Evolutionary conservation across 2,888 invertebrate genomes (phyloP), one percentile per base, ranked within the genome.

Genomic region (Lasioglossum calceatum): DNA sequence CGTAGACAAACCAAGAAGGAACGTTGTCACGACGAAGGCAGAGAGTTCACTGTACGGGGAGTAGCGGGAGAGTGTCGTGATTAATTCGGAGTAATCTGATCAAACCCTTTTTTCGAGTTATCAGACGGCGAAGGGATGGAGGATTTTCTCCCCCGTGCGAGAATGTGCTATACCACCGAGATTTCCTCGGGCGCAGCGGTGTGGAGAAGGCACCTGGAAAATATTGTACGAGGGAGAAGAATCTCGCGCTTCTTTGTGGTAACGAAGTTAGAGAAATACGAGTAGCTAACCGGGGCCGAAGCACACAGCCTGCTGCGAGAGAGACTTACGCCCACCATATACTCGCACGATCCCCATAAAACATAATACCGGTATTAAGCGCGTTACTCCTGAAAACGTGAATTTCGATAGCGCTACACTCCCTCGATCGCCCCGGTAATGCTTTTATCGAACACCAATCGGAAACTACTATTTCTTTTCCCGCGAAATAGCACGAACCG

Each of bases 251-350:
- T 78, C 83, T 85, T 78, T 78, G 84, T 36, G 84, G 85, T 85
- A 79, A 85, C 79, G 77, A 84, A 85, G 85, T 84, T 85, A 79
- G 67, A 85, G 79, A 85, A 80, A 85, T 85, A 84, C 85, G 84
- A 79, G 79, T 72, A 76, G 79, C 71, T 67, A 70, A 67, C 47
- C 71, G 76, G 47, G 61, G 70, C 67, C 67, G 72, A 23, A 42
- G 44, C 76, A 42, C 76, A 42, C 42, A 64, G 44, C 27, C 67
- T 58, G 58, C 58, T n/a, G 8, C 58, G 36, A 7, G 14, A 32
- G 73, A 73, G 73, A 84, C 84, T 77, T 74, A 84, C 84, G 47
- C 23, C 58, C 47, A 36, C 77, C 19, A 54, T 77, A 74, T 61
- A 77, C 75, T 64, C 50, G 71, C 77, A 74, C 77, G 67, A 84